Evolutionary conservation across 2,888 invertebrate genomes (phyloP), one percentile per base, ranked within the genome.

Genomic region (Eupithecia inturbata): DNA sequence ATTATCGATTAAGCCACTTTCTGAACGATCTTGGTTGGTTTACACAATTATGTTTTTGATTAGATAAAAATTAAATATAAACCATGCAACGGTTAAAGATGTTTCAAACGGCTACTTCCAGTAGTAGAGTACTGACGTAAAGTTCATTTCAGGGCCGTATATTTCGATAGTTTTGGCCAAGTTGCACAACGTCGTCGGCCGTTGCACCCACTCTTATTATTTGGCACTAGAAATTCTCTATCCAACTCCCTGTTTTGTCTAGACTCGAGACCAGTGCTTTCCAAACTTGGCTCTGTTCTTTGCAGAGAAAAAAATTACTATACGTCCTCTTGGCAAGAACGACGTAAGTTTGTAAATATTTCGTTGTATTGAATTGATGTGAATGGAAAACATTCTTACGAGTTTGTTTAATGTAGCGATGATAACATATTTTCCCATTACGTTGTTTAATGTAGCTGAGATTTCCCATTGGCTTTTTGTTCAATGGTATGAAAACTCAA

Each of bases 121-220:
- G 45, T 53, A 22, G 22, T 22, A 22, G 53, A 26, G 12, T 57
- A 57, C 53, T 26, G 19, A 57, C 12, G 22, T 57, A 26, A 53
- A 57, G 57, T 26, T 57, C 12, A 22, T 57, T 57, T 57, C 57
- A 57, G 26, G 57, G 57, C 22, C 57, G 12, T 53, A 14, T 57
- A 26, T 26, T 57, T 57, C 57, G 26, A 57, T 57, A 26, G 22
- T 57, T 26, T 57, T 14, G 57, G 57, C 16, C 22, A 67, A 33
- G 45, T 68, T 49, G 79, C 81, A 79, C 74, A 81, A 81, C 74
- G 68, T 66, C 71, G 79, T 66, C 71, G 79, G 78, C 78, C 81
- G 75, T 80, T 78, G 82, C 87, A 84, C 86, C 87, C 84, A 87
- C 87, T 77, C 76, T 69, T 77, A 79, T 74, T 84, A 87, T 88